Conservation (phyloP, 1,140 invertebrate species). For the Ganaspis sp. region DNA sequence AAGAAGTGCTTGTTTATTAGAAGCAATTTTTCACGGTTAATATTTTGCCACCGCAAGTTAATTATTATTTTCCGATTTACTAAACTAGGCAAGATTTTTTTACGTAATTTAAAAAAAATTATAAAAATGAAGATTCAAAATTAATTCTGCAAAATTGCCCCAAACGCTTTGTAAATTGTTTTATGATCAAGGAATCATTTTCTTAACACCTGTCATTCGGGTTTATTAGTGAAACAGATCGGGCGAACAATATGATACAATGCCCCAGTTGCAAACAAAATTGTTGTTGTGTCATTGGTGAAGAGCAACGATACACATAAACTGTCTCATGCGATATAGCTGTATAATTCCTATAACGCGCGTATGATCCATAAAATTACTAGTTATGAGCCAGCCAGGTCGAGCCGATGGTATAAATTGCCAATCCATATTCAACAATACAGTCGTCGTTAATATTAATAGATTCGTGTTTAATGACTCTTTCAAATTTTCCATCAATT, state of each 20-base stretch:
- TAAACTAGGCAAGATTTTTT: too few species aligned
- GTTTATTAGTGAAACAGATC: not conserved
- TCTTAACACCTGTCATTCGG: conserved; percentile 13
- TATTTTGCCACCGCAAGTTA: not conserved
- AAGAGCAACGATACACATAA: conserved; percentile 9
- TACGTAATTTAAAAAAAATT: too few species aligned
- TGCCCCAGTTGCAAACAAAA: not conserved
- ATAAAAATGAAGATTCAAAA: not conserved
- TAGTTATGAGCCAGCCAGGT: not conserved
- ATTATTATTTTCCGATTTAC: not conserved
- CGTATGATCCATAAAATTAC: conserved; percentile 8
- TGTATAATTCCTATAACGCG: not conserved
- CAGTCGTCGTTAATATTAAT: not conserved
- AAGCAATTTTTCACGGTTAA: not conserved
- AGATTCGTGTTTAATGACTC: not conserved
- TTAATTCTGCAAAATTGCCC: not conserved
- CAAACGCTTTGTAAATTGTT: not conserved
- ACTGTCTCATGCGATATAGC: not conserved
- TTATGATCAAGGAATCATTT: not conserved
- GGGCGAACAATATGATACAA: not conserved
- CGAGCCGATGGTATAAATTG: conserved; percentile 5
- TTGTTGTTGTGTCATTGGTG: conserved; percentile 2
- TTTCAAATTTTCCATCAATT: not conserved
- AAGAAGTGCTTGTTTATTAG: not conserved
- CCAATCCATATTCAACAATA: not conserved